phyloP scores from a whole-genome alignment of 2,888 invertebrate species.

The Troides helena region DNA sequence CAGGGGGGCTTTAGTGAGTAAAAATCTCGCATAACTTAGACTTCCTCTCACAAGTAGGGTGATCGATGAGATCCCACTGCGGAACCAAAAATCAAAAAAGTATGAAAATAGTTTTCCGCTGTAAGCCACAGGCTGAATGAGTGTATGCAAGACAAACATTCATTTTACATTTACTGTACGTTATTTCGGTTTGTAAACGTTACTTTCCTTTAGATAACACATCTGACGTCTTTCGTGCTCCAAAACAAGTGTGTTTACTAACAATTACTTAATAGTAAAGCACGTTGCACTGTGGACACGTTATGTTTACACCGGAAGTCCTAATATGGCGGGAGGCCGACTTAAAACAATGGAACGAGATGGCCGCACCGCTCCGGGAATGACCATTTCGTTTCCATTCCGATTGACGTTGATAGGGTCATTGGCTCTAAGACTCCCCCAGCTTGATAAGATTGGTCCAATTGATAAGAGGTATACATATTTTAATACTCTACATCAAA shows the following conservation, averaged over 20 bases:
- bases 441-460: conserved; percentile 3
- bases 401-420: conserved; percentile 27
- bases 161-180: no score
- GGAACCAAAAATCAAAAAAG: no score
- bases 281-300: not conserved
- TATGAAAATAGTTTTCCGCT: no score
- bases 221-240: not conserved
- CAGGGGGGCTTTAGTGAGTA: no score
- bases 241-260: conserved; percentile 6
- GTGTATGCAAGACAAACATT: no score
- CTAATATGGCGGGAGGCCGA: conserved; percentile 15
- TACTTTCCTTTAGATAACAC: no score
- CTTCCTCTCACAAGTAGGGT: no score
- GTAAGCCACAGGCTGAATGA: no score
- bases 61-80: no score
- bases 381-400: conserved; percentile 22
- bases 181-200: no score
- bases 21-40: no score
- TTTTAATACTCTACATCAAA: no score
- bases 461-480: conserved; percentile 1
- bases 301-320: conserved; percentile 20
- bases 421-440: conserved; percentile 18
- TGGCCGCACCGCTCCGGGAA: conserved; percentile 4
- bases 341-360: conserved; percentile 11
- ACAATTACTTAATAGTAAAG: conserved; percentile 20